Evolutionary conservation across 1,140 invertebrate species (phyloP), one percentile per base, ranked within the genome.

Genomic region (Sarcophaga peregrina): DNA sequence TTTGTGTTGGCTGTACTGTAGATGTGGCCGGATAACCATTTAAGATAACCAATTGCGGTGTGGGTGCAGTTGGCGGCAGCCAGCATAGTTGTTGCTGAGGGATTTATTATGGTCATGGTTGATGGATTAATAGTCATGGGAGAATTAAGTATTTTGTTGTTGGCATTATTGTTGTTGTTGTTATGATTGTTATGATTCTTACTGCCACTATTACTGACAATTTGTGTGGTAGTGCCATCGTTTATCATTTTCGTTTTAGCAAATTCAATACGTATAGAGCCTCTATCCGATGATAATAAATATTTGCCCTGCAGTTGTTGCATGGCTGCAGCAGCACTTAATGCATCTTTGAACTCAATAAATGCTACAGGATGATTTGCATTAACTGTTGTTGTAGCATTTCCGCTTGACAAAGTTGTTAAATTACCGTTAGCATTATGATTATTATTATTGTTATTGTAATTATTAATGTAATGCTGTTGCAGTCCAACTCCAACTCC

Each of bases 181-280:
- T 84, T 52, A 80, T 72, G 85, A 82, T 17, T 82, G 48, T n/a
- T 75, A 47, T 75, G 9, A 13, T 20, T 75, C 46, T 82, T 82
- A 37, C 50, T 81, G 48, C 17, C 37, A 45, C 47, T 76, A 20
- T 10, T 54, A 72, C 20, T 78, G 25, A 47, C 0, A 17, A 78
- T 54, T 46, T 72, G 20, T 25, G 75, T 52, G 8, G 7, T 25
- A 7, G n/a, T 3, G 13, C 85, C 62, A 83, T 90, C 89, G 46
- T 86, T 90, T 45, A 90, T 85, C 97, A 99, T 98, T 94, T 98
- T 98, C 92, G 96, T 97, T 93, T 98, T 97, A 91, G 98, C 98
- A 93, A 97, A 99, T 94, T 99, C 98, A 91, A 99, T 98, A 91
- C 97, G 95, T 91, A 99, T 98, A 90, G 97, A 96, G 88, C 97